phyloP scores from a whole-genome alignment of 2,113 vertebrate genomes.

The Xiphophorus couchianus region DNA sequence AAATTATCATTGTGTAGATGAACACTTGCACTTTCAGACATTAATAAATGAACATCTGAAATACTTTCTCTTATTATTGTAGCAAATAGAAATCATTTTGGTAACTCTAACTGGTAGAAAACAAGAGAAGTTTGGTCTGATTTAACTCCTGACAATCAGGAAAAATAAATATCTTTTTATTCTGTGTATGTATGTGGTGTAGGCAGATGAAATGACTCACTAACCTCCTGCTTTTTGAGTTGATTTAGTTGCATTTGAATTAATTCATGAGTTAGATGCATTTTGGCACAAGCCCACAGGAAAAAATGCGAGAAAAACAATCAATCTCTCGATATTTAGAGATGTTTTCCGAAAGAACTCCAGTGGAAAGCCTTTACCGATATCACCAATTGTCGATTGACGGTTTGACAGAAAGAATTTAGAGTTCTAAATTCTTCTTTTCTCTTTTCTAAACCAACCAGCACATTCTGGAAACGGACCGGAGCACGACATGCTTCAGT shows the following conservation, averaged over 20 bases:
- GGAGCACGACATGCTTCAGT: background rate
- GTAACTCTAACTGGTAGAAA: too few relatives aligned
- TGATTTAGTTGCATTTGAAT: slow-evolving; percentile 4
- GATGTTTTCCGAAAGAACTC: background rate
- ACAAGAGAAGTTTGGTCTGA: too few relatives aligned
- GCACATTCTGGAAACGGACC: background rate
- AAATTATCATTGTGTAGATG: too few relatives aligned
- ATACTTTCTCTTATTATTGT: too few relatives aligned
- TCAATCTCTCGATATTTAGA: background rate
- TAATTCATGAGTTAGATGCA: background rate
- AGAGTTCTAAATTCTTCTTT: background rate
- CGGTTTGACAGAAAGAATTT: background rate
- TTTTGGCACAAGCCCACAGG: slow-evolving; percentile 4
- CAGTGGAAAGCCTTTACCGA: background rate
- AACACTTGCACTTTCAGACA: too few relatives aligned
- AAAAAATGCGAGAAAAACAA: slow-evolving; percentile 1
- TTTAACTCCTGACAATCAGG: too few relatives aligned
- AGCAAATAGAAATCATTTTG: too few relatives aligned
- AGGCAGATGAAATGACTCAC: slow-evolving; percentile 12
- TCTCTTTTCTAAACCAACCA: background rate
- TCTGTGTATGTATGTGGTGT: slow-evolving; percentile 1
- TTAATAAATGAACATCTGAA: too few relatives aligned
- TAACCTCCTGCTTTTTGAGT: slow-evolving; percentile 8
- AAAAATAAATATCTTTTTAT: too few relatives aligned
- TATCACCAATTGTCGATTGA: background rate